Base-by-base conservation (phyloP, 2,113 vertebrate genomes). In the Smithornis capensis region DNA sequence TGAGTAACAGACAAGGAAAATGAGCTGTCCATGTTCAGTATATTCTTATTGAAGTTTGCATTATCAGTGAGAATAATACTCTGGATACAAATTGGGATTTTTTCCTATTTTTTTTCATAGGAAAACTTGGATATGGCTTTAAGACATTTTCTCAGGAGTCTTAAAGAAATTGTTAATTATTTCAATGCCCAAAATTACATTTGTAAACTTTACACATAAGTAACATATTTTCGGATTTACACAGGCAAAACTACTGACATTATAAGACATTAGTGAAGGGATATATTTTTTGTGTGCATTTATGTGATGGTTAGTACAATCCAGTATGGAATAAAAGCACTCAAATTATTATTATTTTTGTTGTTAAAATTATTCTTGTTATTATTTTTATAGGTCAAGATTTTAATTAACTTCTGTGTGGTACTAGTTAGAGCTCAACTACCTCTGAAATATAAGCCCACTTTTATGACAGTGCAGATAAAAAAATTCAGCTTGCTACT, bases 21-120 rank as follows among this genome's bases (percentile, higher is more conserved):
- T 92, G 86, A 90, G 37, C 62, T 97, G 96, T 92, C 95, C 97
- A 91, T 95, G 93, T 97, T 94, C 93, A 97, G 68, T 94, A 94
- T 90, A 95, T 97, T 96, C 92, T 93, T 96, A 95, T 47, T 90
- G 71, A 97, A 94, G 87, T 91, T 71, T 98, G 89, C 95, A 97
- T 98, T 97, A 98, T 97, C 98, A 96, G 97, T 98, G 97, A 96
- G 89, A 96, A 96, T n/a, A 96, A 91, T 95, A 94, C 63, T 93
- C 89, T 92, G 87, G 86, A 96, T 96, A 92, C 78, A 98, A 97
- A 98, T n/a, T n/a, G n/a, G n/a, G n/a, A n/a, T n/a, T n/a, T n/a
- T n/a, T n/a, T n/a, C n/a, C n/a, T n/a, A n/a, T n/a, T n/a, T n/a
- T n/a, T n/a, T n/a, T 95, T 86, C 86, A 64, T 33, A 73, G 50